Evolutionary conservation across 2,113 vertebrate species (phyloP), one percentile per base, ranked within the genome.

Genomic region (Tetrao urogallus): DNA sequence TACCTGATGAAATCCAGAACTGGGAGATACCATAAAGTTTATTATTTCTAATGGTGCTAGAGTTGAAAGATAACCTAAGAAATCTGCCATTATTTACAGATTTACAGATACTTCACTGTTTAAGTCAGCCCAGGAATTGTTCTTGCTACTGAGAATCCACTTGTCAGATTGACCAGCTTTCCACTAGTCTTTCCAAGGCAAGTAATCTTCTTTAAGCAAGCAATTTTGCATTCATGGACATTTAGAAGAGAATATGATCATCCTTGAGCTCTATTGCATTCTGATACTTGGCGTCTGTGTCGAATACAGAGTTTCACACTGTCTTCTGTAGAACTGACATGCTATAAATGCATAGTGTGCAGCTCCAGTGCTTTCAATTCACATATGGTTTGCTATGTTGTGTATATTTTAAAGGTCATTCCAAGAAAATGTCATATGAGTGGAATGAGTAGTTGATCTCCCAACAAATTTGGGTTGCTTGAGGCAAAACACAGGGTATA

Each of bases 61-160:
- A 90, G 66, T 2, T 10, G 19, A 75, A 83, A 27, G 6, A 70
- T 6, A 70, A 38, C 17, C 30, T 32, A 42, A 80, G 56, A 20
- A 58, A 66, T 45, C n/a, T 86, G 18, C 27, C 25, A 25, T 38
- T 71, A 13, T 38, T 28, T 63, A 18, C 7, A 64, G 57, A n/a
- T n/a, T n/a, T n/a, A n/a, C n/a, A 72, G 20, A 22, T 66, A 45
- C 34, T 70, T 61, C 57, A 40, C 27, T 0, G 0, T 47, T 69
- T 76, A 54, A 50, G 19, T 70, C 66, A 73, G 16, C 7, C 28
- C 54, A 74, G 1, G 2, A 24, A 70, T 56, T 34, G 56, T 79
- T 89, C 17, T n/a, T 71, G 32, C 17, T 77, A 10, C 57, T 52
- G 64, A 83, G 28, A 71, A 83, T 74, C n/a, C 36, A 47, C 1